Base-by-base conservation (phyloP, 2,113 vertebrate species). In the Mormoops blainvillei region DNA sequence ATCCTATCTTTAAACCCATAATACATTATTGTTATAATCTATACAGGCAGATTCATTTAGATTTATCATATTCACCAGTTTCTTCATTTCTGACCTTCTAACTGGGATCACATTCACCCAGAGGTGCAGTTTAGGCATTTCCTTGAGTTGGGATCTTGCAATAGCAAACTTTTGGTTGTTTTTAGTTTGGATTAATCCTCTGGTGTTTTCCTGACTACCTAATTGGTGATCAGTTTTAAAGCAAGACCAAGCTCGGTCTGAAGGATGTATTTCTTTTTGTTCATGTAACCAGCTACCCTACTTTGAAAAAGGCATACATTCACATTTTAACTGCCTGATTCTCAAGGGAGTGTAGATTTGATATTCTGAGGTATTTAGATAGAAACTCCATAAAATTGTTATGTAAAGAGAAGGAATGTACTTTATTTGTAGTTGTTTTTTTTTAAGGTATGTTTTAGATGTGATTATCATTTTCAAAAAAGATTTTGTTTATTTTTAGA, bases 321-420 rank as follows among this genome's bases (percentile, higher is more conserved):
- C 5, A 63, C 9, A 36, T 87, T 95, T 74, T 84, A 89, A 78
- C 33, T 82, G 28, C 31, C 61, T 26, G 10, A 52, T 90, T 95
- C 56, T 87, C 61, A 88, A 88, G 73, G 10, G 41, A 90, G 52
- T 67, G 1, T 38, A 84, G 38, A 85, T 96, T 91, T 94, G 11
- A 28, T 91, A 65, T 56, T 91, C 41, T 93, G 58, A 94, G 28
- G 13, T 82, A 58, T 94, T 95, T 94, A 81, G 45, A 48, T 54
- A 93, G 45, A 54, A 85, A 88, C 18, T 58, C 58, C 45, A 80
- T 87, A 85, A 96, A 86, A 91, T 86, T 9, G 36, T 86, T 58
- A 82, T 71, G 8, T 87, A 76, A 45, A 48, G 61, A 82, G 73
- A 82, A 89, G 22, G 54, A 88, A 81, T 89, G 14, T 89, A 54